phyloP scores from a whole-genome alignment of 2,113 vertebrate genomes.

The Campylorhamphus procurvoides region DNA sequence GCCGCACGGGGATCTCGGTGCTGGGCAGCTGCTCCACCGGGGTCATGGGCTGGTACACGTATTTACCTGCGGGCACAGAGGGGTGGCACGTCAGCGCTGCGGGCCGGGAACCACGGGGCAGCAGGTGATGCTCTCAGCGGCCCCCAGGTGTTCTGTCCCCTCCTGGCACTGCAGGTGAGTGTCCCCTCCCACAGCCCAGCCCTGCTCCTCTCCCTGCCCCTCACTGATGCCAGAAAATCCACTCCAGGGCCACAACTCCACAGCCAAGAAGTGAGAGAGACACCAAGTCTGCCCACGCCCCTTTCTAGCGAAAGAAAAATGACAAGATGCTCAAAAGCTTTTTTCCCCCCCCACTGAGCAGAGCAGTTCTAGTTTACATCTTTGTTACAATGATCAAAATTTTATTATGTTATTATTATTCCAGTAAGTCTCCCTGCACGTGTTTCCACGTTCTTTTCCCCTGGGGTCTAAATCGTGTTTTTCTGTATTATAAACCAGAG shows the following conservation, averaged over 20 bases:
- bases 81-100: background rate
- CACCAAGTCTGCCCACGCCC: background rate
- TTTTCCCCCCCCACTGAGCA: background rate
- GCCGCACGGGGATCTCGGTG: slow-evolving; percentile 84
- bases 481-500: background rate
- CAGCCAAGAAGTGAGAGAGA: background rate
- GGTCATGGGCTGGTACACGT: slow-evolving; percentile 98
- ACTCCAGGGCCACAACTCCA: background rate
- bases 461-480: background rate
- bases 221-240: background rate
- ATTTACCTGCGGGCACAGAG: slow-evolving; percentile 83
- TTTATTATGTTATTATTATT: background rate
- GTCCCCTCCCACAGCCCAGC: background rate
- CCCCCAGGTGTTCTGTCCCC: background rate
- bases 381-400: background rate
- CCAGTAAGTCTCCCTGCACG: background rate
- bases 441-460: background rate
- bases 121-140: background rate
- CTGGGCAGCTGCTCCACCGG: slow-evolving; percentile 93
- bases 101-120: background rate
- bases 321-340: background rate
- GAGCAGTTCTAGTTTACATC: background rate
- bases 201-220: background rate
- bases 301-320: background rate
- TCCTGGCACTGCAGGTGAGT: background rate